Conservation (phyloP, 2,888 invertebrate genomes). For the Mallateleia sp. region DNA sequence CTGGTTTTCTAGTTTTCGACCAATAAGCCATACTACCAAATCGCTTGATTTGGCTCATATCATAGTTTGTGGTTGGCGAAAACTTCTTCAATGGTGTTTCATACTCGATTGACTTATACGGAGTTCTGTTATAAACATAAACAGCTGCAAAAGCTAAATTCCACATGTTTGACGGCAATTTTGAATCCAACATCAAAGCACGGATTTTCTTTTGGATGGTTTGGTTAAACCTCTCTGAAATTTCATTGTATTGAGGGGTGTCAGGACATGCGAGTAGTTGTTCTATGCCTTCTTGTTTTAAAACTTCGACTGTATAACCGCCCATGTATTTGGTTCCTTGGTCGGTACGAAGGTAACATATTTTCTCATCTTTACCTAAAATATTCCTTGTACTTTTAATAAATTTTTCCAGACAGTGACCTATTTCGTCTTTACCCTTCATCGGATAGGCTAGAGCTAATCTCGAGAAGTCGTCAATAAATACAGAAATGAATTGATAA, state of each 20-base stretch:
- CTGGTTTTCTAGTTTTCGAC: slow-evolving; percentile 40
- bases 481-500: too few species aligned
- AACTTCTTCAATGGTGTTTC: slow-evolving; percentile 63
- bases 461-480: slow-evolving; percentile 79
- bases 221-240: slow-evolving; percentile 68
- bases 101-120: slow-evolving; percentile 61
- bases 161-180: slow-evolving; percentile 74
- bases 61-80: slow-evolving; percentile 48
- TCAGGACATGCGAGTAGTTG: slow-evolving; percentile 42
- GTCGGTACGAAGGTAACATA: slow-evolving; percentile 80
- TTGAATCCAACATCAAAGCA: slow-evolving; percentile 55
- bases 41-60: slow-evolving; percentile 64
- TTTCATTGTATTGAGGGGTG: slow-evolving; percentile 72
- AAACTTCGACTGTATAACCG: slow-evolving; percentile 16
- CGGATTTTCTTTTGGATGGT: slow-evolving; percentile 58
- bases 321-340: slow-evolving; percentile 48
- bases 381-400: slow-evolving; percentile 76
- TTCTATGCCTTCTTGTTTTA: slow-evolving; percentile 28
- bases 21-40: slow-evolving; percentile 71
- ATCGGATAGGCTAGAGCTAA: slow-evolving; percentile 76
- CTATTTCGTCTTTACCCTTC: slow-evolving; percentile 68
- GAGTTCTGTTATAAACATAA: slow-evolving; percentile 76
- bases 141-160: slow-evolving; percentile 74
- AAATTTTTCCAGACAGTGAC: slow-evolving; percentile 63
- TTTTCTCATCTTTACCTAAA: slow-evolving; percentile 75